Base-by-base conservation (phyloP, 2,113 vertebrate species). In the Hymenochirus boettgeri region DNA sequence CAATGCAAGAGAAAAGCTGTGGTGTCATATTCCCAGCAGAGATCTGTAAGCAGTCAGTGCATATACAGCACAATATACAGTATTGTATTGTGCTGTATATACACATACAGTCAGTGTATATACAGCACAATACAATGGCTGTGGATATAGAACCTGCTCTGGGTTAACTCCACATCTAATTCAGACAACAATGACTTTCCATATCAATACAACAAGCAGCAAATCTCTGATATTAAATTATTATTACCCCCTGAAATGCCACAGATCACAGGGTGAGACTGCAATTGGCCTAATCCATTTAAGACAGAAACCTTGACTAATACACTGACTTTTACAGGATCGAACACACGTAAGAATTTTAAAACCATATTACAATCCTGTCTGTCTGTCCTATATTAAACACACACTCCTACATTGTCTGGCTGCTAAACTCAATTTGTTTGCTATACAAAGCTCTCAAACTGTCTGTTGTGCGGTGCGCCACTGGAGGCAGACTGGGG, bases 161-260 rank as follows among this genome's bases (percentile, higher is more conserved):
- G 8, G 46, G 46, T 35, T 42, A 50, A 25, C 55, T 66, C 31
- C 64, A 66, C 33, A 42, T 39, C 29, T 46, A 59, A 58, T 51
- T 27, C 55, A 66, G 55, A 37, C 22, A 65, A 46, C 42, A 33
- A 13, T 21, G 27, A 57, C 53, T 13, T 26, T 53, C 15, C 27
- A 13, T 45, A 27, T 17, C 50, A 9, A 48, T n/a, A 15, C 25
- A 33, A 17, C 13, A 7, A 9, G 10, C 23, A 22, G 37, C 17
- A 47, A 35, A 42, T 47, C 5, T 13, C 3, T 42, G 2, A 58
- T 66, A 21, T 18, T 24, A 23, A 39, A 50, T 26, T 35, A 31
- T 37, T 22, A 66, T 45, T 57, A 67, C 56, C 52, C 65, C 35
- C 52, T 52, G n/a, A n/a, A 21, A 59, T 37, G 55, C 56, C 47